These are phyloP conservation scores for Littorina saxatilis DNA, from an alignment of 1,140 invertebrate genomes.

Conservation along the genomic window DNA sequence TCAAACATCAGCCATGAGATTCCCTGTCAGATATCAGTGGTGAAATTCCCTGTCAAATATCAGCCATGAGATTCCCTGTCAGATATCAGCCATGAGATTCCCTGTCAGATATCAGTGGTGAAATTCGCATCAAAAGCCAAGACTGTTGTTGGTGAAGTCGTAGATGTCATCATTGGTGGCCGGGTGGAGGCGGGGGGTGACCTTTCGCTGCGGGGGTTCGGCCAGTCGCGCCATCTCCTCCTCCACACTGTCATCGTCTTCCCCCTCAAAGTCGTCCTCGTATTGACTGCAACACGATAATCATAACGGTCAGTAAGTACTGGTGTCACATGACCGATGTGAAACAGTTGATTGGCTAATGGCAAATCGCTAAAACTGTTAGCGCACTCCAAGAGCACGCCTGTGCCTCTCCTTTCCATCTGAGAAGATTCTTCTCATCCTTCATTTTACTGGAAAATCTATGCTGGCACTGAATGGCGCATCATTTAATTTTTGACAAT, in stretches of 20 bases:
- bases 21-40: neutral
- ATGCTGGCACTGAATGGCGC: constrained; percentile 38
- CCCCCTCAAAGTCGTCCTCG: constrained; percentile 74
- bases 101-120: neutral
- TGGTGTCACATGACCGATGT: too few species aligned
- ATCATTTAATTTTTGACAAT: too few species aligned
- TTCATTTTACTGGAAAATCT: too few species aligned
- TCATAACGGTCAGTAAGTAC: too few species aligned
- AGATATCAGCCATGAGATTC: neutral
- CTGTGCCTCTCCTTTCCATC: too few species aligned
- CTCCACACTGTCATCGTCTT: constrained; percentile 64
- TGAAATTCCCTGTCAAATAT: neutral
- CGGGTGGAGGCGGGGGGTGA: constrained; percentile 7
- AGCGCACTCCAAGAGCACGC: too few species aligned
- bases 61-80: neutral
- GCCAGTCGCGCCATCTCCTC: constrained; percentile 52
- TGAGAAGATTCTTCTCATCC: too few species aligned
- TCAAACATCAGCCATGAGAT: neutral
- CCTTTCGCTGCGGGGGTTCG: constrained; percentile 38
- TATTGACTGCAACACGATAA: constrained; percentile 52
- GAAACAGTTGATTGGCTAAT: too few species aligned
- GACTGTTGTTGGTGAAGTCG: constrained; percentile 57
- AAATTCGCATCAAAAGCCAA: constrained; percentile 48
- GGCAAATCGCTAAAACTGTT: too few species aligned
- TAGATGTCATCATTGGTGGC: constrained; percentile 62